Evolutionary conservation across 1,140 invertebrate genomes (phyloP), one percentile per base, ranked within the genome.

Genomic region (Lasioglossum albipes): DNA sequence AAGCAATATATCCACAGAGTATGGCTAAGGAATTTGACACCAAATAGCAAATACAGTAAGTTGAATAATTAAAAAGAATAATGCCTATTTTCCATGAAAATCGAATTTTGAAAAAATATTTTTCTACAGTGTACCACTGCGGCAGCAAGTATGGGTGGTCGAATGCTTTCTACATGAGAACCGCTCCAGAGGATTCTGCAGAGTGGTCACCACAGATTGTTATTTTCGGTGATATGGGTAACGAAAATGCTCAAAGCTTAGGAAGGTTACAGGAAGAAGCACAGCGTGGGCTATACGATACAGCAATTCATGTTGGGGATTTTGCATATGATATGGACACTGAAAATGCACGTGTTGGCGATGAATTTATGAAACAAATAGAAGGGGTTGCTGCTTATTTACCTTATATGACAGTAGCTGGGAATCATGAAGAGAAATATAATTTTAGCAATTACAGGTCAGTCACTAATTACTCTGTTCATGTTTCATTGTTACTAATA

Each of bases 281-380:
- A 0, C 95, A 97, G 88, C 93, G 94, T 49, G 96, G 95, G n/a
- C 92, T 95, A 84, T 98, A 97, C 91, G 97, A 99, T 94, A 95
- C 97, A 81, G 96, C 98, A 75, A 94, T 99, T 67, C 98, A 99
- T 94, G 97, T 98, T 79, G 98, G 98, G 1, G 98, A 99, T 94
- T 97, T 99, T 94, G 98, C 98, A 0, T 99, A 99, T 94, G 97
- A 99, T 91, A 97, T 99, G 97, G 94, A 98, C 93, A 94, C 95
- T 2, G 93, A 97, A 74, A 93, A 98, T 91, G 97, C 95, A 2
- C 90, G 92, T 66, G 95, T 97, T 68, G 98, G 98, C 0, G 97
- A 99, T 94, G 95, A 96, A 91, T 99, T 98, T 92, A 98, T 99
- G 97, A 94, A 95, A 49, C 96, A 97, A 94, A 96, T 99, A 82